These are phyloP conservation scores for Platysteira castanea DNA, from an alignment of 2,113 vertebrate species.

Conservation along the genomic window DNA sequence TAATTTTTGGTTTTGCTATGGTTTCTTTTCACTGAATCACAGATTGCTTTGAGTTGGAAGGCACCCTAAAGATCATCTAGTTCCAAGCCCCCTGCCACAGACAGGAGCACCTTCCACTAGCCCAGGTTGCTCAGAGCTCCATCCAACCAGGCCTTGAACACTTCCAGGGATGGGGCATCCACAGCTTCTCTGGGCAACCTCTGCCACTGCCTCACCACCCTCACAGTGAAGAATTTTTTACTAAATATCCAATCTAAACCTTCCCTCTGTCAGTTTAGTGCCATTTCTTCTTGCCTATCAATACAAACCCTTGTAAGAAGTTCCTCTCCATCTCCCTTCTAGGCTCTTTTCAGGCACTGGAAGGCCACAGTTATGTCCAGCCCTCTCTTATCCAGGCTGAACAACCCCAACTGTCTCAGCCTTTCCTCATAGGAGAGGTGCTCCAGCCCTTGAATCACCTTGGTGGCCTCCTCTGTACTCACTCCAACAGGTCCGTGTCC, in stretches of 20 bases:
- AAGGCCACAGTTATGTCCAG: neutral
- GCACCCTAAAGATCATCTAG: neutral
- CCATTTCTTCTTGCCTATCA: neutral
- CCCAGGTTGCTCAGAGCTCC: neutral
- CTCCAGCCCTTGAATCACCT: accelerated
- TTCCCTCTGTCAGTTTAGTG: neutral
- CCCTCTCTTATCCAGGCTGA: neutral
- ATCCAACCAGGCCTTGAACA: neutral
- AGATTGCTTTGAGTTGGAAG: neutral
- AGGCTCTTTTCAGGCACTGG: neutral
- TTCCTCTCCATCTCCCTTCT: neutral
- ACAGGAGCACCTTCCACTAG: neutral
- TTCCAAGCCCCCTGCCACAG: neutral
- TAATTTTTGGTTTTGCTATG: neutral
- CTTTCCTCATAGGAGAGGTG: neutral
- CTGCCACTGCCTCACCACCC: neutral
- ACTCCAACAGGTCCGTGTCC: neutral
- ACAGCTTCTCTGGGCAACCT: neutral
- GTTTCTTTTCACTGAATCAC: neutral
- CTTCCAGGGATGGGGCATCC: neutral
- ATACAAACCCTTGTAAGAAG: neutral
- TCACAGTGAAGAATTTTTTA: neutral
- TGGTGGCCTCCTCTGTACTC: neutral
- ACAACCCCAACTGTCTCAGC: neutral
- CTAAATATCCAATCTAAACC: neutral